These are phyloP conservation scores for Nemopilema nomurai DNA, from an alignment of 30 jellyfish, hydroid and myxozoan genomes.

Conservation along the genomic window DNA sequence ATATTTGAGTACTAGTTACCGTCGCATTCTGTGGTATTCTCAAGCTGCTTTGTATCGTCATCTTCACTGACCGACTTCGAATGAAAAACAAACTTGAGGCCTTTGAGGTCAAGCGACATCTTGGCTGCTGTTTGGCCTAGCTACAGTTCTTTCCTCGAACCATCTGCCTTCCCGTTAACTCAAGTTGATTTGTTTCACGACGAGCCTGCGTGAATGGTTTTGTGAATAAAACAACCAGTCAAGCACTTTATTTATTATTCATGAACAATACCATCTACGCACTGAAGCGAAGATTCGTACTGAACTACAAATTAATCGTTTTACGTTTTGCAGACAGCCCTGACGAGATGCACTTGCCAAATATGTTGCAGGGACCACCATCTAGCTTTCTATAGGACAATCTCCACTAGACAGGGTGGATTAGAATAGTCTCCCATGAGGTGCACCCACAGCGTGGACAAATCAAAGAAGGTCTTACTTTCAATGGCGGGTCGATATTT, in stretches of 20 bases:
- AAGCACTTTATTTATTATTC: not conserved
- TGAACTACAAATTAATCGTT: not conserved
- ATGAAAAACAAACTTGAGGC: constrained; percentile 53
- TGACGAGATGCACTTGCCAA: not conserved
- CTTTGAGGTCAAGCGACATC: constrained; percentile 61
- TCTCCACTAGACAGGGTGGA: not conserved
- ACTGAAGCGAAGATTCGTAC: not conserved
- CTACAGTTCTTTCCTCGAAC: not conserved
- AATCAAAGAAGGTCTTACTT: not conserved
- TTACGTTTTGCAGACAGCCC: not conserved
- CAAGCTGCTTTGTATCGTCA: constrained; percentile 34
- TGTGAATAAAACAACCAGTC: constrained; percentile 15
- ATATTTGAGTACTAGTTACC: not conserved
- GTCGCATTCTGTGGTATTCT: not conserved
- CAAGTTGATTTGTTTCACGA: not conserved
- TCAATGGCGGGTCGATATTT: not conserved
- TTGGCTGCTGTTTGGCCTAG: constrained; percentile 1
- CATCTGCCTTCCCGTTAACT: constrained; percentile 6
- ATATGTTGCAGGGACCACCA: too few species aligned
- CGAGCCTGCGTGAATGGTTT: not conserved
- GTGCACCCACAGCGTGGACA: not conserved
- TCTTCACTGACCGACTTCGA: constrained; percentile 57
- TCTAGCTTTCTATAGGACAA: too few species aligned
- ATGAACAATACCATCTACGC: not conserved
- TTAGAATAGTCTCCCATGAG: not conserved